Percentiles rank a stretch among this genome's conserved stretches.
Conservation (phyloP, 2,113 vertebrate species). For the Tetraodon nigroviridis region DNA sequence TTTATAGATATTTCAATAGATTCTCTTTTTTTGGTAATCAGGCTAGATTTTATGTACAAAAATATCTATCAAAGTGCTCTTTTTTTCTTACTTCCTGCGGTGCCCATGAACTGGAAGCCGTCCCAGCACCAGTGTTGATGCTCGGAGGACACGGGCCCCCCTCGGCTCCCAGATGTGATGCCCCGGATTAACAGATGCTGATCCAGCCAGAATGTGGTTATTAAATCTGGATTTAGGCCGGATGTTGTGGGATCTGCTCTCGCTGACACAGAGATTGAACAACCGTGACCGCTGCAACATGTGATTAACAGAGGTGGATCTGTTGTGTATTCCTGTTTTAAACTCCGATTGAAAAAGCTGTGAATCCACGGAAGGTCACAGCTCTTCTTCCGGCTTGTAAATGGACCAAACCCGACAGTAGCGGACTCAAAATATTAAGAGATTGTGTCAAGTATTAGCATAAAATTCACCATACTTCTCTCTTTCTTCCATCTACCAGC, state of each 20-base stretch:
- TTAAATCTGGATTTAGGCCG: slow-evolving; percentile 51
- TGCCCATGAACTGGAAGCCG: background rate
- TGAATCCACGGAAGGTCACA: background rate
- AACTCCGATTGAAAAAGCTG: background rate
- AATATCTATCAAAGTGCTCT: no score
- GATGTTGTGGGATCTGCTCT: slow-evolving; percentile 3
- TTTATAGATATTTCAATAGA: no score
- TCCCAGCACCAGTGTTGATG: slow-evolving; percentile 19
- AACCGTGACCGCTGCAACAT: background rate
- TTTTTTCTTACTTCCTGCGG: no score
- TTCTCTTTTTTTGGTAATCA: no score
- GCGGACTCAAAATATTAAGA: background rate
- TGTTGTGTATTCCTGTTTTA: no score
- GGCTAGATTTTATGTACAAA: no score
- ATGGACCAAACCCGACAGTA: background rate
- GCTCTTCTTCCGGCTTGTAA: background rate
- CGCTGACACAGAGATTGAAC: background rate
- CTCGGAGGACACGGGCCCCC: slow-evolving; percentile 16
- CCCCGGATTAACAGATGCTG: slow-evolving; percentile 49
- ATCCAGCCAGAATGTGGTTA: slow-evolving; percentile 46
- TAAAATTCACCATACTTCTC: no score
- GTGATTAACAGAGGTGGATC: background rate
- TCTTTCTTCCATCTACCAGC: background rate
- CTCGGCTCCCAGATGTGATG: slow-evolving; percentile 46
- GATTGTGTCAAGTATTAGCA: background rate